Base-by-base conservation (phyloP, 2,797 vertebrate species). In the Chelidonichthys spinosus region DNA sequence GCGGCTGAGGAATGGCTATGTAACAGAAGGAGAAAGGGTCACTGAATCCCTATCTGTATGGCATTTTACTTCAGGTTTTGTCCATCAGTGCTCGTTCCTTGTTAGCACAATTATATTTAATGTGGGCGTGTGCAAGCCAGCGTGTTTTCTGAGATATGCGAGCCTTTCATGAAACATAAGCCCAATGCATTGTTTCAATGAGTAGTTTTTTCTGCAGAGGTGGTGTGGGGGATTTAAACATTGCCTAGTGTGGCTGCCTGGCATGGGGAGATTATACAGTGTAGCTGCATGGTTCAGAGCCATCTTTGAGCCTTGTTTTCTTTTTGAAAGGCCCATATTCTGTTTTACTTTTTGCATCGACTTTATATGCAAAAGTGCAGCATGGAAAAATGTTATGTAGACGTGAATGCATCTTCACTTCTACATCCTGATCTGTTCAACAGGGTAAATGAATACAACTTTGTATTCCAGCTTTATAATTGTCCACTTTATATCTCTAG, bases 1-100 rank as follows among this genome's bases (percentile, higher is more conserved):
- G 78, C 81, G 80, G 74, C 82, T 59, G 47, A 85, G 77, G 82
- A 88, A 88, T 85, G 78, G 46, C 77, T 76, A 83, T 88, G 85
- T 84, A 88, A 86, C 67, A 67, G 56, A 78, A 88, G 84, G 40
- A 72, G 76, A 50, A 46, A 33, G 33, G 42, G 47, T 65, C 73
- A 79, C 1, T 49, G 33, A 72, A 73, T 74, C 14, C 56, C 9
- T 6, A 33, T 59, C 25, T 73, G 39, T 11, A 9, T 11, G 37
- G 53, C 55, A 67, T 73, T 78, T 72, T 63, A 76, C 63, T 56
- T 17, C 47, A 43, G 47, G 36, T 74, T 79, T 78, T 70, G 64
- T 76, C 14, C 58, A 50, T 40, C 40, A 43, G 25, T 15, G 40
- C 35, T 59, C 39, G 17, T 54, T 70, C 36, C 66, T 64, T 79